Evolutionary conservation across 2,113 vertebrate species (phyloP).

Genomic region (Hirundichthys speculiger): DNA sequence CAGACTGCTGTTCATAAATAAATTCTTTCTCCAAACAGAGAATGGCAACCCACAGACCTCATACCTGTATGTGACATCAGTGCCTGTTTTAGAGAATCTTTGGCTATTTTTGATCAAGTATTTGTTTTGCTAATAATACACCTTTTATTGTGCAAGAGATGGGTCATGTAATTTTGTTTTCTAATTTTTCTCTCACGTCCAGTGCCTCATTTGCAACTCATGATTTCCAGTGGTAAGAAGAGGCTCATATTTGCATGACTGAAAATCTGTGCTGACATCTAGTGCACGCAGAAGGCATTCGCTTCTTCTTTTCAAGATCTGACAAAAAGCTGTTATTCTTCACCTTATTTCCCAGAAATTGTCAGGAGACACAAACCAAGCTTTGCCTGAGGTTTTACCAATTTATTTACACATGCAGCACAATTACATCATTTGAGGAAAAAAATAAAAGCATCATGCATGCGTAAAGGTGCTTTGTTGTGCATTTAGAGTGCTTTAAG

Average conservation of each 20-base stretch:
- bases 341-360: no score
- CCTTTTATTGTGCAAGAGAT: no score
- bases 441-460: slow-evolving; percentile 8
- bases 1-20: not conserved
- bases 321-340: not conserved
- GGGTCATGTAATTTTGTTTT: no score
- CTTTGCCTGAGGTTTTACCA: not conserved
- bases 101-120: no score
- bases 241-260: not conserved
- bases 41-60: not conserved
- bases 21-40: not conserved
- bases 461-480: slow-evolving; percentile 38
- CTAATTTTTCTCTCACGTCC: no score
- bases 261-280: slow-evolving; percentile 63
- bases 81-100: no score
- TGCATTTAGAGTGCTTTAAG: slow-evolving; percentile 12
- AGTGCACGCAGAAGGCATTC: slow-evolving; percentile 47
- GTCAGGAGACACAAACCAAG: slow-evolving; percentile 4
- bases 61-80: no score
- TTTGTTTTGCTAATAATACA: no score
- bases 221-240: not conserved
- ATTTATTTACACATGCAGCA: slow-evolving; percentile 37
- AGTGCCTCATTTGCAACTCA: no score
- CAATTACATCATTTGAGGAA: not conserved
- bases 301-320: not conserved